Conservation (phyloP, 92 coral and sea anemone species). For the Blastomussa wellsi region DNA sequence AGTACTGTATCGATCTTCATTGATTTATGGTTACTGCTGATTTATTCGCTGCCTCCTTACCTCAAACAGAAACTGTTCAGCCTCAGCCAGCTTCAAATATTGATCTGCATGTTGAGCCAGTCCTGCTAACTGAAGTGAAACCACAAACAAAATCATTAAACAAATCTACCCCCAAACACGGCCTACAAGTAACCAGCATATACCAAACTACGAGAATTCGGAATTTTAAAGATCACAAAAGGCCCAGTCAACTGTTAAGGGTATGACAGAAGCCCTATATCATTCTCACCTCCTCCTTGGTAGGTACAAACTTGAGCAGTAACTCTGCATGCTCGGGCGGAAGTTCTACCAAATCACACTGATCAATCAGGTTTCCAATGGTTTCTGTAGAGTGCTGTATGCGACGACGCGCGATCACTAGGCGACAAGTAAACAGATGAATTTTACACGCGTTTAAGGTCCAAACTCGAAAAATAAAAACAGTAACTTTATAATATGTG, state of each 20-base stretch:
- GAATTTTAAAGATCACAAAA: too few relatives aligned
- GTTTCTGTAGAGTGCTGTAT: slow-evolving; percentile 84
- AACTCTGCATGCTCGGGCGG: slow-evolving; percentile 95
- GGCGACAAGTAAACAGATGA: slow-evolving; percentile 10
- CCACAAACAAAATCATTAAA: background rate
- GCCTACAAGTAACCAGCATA: background rate
- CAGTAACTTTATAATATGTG: too few relatives aligned
- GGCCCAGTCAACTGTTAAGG: background rate
- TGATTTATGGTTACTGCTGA: background rate
- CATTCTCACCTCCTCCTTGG: slow-evolving; percentile 91
- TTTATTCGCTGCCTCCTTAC: slow-evolving; percentile 24
- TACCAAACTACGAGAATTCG: background rate
- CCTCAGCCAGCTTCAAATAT: slow-evolving; percentile 80
- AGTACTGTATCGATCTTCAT: background rate
- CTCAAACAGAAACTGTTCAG: slow-evolving; percentile 93
- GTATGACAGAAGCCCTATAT: background rate
- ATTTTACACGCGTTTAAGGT: background rate
- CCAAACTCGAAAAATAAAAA: too few relatives aligned
- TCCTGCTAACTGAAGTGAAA: slow-evolving; percentile 75
- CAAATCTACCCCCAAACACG: background rate
- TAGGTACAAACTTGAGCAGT: slow-evolving; percentile 91
- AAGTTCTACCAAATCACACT: slow-evolving; percentile 90
- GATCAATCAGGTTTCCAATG: slow-evolving; percentile 73
- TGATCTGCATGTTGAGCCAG: slow-evolving; percentile 78
- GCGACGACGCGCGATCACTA: slow-evolving; percentile 96